Base-by-base conservation (phyloP, 2,888 invertebrate species). In the Koerneria pararmatus region DNA sequence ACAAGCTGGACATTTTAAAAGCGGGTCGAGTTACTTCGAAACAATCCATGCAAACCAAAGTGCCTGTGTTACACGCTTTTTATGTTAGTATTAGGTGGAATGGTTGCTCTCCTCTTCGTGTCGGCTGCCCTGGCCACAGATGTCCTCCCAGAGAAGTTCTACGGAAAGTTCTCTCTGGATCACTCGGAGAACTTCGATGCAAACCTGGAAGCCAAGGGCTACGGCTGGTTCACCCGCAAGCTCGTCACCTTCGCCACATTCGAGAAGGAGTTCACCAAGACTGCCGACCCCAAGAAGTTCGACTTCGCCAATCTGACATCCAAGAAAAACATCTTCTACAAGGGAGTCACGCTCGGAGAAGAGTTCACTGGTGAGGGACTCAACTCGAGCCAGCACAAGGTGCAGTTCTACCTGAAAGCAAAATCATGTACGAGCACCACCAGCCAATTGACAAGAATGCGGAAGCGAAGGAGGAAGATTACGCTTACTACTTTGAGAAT, bases 391-490 rank as follows among this genome's bases (percentile, higher is more conserved):
- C 27, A 67, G 24, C 64, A 67, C 54, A 58, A 58, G 58, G 67
- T 59, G 15, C 46, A 41, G 6, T n/a, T n/a, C n/a, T n/a, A n/a
- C n/a, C n/a, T n/a, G n/a, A n/a, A n/a, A n/a, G n/a, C n/a, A n/a
- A 66, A 37, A 66, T 70, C 24, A 66, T 77, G 54, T 72, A 71
- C 64, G 77, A 77, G 71, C 73, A 77, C 46, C 77, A 77, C 70
- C 69, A 69, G 61, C 77, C 77, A 59, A 58, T 71, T 37, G 71
- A 74, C 61, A 37, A 29, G 34, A 62, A 53, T 49, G 71, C 70
- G 51, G 77, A 77, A 27, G 71, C 77, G 54, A 77, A 80, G 74
- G 78, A 77, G 53, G 80, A 82, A 71, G 73, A 77, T 65, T 82
- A 79, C 74, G 74, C 77, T 64, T 81, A 81, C 73, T 67, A 67